Conservation (phyloP, 2,888 invertebrate species). For the Ectobius pallidus region DNA sequence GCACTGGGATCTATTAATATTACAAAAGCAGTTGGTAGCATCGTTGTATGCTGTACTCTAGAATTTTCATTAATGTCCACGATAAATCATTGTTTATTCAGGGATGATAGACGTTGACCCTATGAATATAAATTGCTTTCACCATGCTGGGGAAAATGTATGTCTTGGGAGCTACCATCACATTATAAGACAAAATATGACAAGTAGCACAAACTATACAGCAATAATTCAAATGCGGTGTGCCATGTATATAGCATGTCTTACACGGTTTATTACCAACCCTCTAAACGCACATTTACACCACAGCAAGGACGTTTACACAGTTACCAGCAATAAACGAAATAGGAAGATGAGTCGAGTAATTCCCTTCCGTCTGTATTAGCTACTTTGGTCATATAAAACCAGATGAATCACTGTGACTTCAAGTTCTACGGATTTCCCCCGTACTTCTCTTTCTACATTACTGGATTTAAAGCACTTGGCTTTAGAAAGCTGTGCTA, state of each 20-base stretch:
- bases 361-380: too few relatives aligned
- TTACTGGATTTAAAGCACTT: background rate
- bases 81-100: background rate
- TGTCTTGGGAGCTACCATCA: too few relatives aligned
- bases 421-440: background rate
- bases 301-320: background rate
- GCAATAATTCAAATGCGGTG: too few relatives aligned
- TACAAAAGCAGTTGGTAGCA: too few relatives aligned
- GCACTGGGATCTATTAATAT: too few relatives aligned
- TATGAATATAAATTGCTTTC: background rate
- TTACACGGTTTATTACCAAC: background rate
- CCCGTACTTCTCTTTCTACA: background rate
- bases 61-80: background rate
- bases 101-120: background rate
- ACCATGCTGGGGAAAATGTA: background rate
- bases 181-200: too few relatives aligned
- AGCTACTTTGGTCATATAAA: too few relatives aligned
- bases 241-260: too few relatives aligned
- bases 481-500: background rate
- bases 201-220: too few relatives aligned
- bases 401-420: background rate
- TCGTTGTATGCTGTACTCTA: too few relatives aligned
- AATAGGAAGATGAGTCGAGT: too few relatives aligned
- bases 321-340: too few relatives aligned
- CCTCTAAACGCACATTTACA: background rate